Base-by-base conservation (phyloP, 2,888 invertebrate species). In the Agriopis marginaria region DNA sequence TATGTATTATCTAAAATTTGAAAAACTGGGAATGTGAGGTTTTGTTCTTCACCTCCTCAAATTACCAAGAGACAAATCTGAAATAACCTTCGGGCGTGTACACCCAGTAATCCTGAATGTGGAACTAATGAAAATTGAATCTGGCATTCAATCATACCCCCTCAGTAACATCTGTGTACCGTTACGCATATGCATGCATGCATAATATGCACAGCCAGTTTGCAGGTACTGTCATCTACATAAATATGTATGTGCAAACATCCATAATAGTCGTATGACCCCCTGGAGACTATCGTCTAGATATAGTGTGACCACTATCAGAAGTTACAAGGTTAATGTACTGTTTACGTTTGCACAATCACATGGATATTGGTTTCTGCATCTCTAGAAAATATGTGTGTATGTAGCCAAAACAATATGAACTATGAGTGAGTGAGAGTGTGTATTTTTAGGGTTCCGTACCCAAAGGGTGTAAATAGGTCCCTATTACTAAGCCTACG, bases 91-190 rank as follows among this genome's bases (percentile, higher is more conserved):
- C 17, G 55, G 50, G 54, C 54, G 54, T 61, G 53, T 14, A 9
- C 51, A 10, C n/a, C 17, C 53, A 63, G 53, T 45, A 47, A 58
- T 42, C 10, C 17, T 70, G 70, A 70, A 70, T 70, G 66, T 66
- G 59, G 66, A 63, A 63, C 70, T 70, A 70, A 70, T 70, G 66
- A 70, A 70, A 70, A 70, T 70, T 70, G 70, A 70, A 70, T 70
- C 61, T 65, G 61, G 69, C 66, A 70, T 70, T 70, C 70, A 70
- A 70, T 70, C 70, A 66, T 59, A 70, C 66, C 65, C 42, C 60
- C 66, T 66, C 70, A 66, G 66, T 59, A 66, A 63, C 65, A 70
- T 59, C 62, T 70, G 66, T 59, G 70, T 56, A 39, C 63, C 53
- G 63, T 58, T 62, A 66, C 62, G 59, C 53, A 69, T 56, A 59